Evolutionary conservation across 2,888 invertebrate species (phyloP).

Genomic region (Caenorhabditis uteleia): DNA sequence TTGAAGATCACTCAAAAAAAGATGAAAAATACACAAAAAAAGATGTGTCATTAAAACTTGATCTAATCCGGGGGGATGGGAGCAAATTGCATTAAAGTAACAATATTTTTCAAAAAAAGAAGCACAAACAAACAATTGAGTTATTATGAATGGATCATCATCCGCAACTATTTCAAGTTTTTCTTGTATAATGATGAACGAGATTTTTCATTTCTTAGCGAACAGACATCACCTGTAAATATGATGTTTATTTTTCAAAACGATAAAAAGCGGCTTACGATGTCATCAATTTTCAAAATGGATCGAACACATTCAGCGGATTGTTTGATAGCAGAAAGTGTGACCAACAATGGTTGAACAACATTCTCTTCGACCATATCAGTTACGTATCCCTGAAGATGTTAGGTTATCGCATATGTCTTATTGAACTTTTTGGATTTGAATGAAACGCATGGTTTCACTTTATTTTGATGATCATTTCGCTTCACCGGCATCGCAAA

Average conservation of each 20-base stretch:
- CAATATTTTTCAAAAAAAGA: neutral
- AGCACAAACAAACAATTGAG: neutral
- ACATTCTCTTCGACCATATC: constrained; percentile 96
- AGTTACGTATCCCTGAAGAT: constrained; percentile 82
- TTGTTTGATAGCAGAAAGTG: constrained; percentile 87
- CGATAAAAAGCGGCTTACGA: constrained; percentile 75
- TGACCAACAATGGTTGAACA: constrained; percentile 93
- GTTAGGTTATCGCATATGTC: no score
- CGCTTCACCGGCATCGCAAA: constrained; percentile 6
- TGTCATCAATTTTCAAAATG: constrained; percentile 98
- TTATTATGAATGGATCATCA: no score
- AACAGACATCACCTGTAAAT: constrained; percentile 58
- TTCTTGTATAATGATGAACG: no score
- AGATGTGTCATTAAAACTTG: no score
- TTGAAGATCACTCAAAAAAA: constrained; percentile 14
- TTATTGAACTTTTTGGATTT: no score
- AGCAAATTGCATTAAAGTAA: neutral
- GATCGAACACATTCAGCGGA: constrained; percentile 95
- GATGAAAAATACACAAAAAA: neutral
- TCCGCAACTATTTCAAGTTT: no score
- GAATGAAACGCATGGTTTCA: no score
- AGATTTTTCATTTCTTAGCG: no score
- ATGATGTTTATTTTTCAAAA: neutral
- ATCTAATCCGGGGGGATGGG: no score
- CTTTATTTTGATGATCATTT: no score